These are phyloP conservation scores for Vanessa tameamea DNA, from an alignment of 1,140 invertebrate genomes.

Conservation along the genomic window DNA sequence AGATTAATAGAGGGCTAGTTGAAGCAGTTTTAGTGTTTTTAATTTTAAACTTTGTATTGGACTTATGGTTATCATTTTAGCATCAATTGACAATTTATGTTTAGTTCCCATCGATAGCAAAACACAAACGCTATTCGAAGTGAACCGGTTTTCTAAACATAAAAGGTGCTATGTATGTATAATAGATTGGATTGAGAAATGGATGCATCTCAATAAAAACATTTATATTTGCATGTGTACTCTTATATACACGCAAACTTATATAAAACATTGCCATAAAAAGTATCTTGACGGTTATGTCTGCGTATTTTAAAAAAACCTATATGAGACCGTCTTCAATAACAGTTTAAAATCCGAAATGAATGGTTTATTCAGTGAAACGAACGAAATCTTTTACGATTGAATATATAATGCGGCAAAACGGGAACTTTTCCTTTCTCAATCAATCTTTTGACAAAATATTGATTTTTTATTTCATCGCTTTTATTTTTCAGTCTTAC, in stretches of 20 bases:
- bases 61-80: background rate
- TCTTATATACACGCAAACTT: too few relatives aligned
- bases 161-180: background rate
- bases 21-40: too few relatives aligned
- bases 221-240: background rate
- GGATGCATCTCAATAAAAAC: background rate
- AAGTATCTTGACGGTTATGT: background rate
- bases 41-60: too few relatives aligned
- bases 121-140: background rate
- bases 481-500: too few relatives aligned
- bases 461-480: background rate
- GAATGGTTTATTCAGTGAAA: conserved; percentile 12
- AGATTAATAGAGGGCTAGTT: too few relatives aligned
- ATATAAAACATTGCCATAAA: background rate
- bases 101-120: background rate
- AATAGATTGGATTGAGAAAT: background rate
- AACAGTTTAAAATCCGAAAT: conserved; percentile 4
- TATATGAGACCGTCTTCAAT: background rate
- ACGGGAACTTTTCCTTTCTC: conserved; percentile 4
- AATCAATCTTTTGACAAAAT: background rate
- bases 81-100: conserved; percentile 12
- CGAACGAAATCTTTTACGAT: background rate
- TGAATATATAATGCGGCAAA: conserved; percentile 1
- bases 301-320: background rate
- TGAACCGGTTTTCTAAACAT: background rate